These are phyloP conservation scores for Microcebus tavaratra DNA, from an alignment of 2,113 vertebrate species.

Conservation along the genomic window DNA sequence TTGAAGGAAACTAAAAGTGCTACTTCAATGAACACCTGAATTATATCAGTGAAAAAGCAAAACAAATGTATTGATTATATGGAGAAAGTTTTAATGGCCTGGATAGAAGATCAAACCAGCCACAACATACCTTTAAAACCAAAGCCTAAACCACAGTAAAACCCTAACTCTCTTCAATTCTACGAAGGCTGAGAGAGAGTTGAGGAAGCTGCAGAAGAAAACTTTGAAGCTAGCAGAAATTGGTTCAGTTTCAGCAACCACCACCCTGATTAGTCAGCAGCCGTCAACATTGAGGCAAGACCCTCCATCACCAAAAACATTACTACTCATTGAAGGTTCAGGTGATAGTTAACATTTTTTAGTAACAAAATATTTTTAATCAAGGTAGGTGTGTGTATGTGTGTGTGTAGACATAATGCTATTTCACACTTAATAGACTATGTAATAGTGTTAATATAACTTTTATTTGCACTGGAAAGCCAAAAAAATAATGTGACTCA, in stretches of 20 bases:
- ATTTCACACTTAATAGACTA: too few relatives aligned
- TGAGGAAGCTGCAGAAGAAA: not conserved
- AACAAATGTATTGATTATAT: not conserved
- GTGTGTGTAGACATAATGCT: too few relatives aligned
- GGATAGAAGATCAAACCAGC: not conserved
- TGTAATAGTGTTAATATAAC: too few relatives aligned
- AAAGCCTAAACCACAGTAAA: not conserved
- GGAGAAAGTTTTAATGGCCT: not conserved
- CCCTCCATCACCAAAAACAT: not conserved
- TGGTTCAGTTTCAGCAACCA: not conserved
- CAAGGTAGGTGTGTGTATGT: too few relatives aligned
- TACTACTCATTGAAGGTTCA: not conserved
- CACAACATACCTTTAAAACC: not conserved
- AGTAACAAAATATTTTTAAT: too few relatives aligned
- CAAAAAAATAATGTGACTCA: too few relatives aligned
- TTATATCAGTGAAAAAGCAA: not conserved
- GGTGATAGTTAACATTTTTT: not conserved
- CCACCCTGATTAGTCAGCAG: not conserved
- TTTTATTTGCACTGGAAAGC: too few relatives aligned
- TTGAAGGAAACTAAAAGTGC: too few relatives aligned
- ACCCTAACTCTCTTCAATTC: not conserved
- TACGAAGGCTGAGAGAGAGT: not conserved
- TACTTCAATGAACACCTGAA: not conserved
- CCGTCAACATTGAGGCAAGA: not conserved
- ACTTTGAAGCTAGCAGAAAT: not conserved